These are phyloP conservation scores for Hemiscyllium ocellatum DNA, from an alignment of 2,113 vertebrate genomes.

Conservation along the genomic window DNA sequence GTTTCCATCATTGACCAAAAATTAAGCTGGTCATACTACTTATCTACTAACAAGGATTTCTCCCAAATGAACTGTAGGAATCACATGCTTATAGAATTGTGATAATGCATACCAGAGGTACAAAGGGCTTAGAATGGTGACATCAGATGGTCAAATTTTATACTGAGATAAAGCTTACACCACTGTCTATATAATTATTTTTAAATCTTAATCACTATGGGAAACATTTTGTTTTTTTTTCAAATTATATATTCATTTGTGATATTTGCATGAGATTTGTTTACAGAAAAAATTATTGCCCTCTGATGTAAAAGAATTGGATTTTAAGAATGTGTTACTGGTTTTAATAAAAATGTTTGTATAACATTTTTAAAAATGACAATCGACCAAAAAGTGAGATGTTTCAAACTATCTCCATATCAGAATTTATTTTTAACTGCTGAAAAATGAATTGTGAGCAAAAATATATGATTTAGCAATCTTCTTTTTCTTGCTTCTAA, in stretches of 20 bases:
- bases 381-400: not conserved
- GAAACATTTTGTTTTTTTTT: not conserved
- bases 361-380: not conserved
- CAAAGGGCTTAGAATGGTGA: not conserved
- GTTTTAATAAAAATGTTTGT: slow-evolving; percentile 18
- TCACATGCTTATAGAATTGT: not conserved
- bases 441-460: not conserved
- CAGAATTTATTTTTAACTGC: not conserved
- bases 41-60: not conserved
- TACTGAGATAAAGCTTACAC: not conserved
- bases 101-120: not conserved
- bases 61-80: not conserved
- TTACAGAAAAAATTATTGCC: slow-evolving; percentile 16
- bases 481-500: not conserved
- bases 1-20: not conserved
- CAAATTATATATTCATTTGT: slow-evolving; percentile 2
- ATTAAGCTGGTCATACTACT: not conserved
- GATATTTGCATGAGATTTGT: not conserved
- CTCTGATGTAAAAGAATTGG: not conserved
- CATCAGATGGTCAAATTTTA: not conserved
- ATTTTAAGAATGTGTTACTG: not conserved
- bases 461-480: not conserved
- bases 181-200: slow-evolving; percentile 1
- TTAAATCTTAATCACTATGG: slow-evolving; percentile 11
- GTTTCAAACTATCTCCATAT: not conserved